Evolutionary conservation across 2,888 invertebrate species (phyloP), one percentile per base, ranked within the genome.

Genomic region (Ganaspis brasiliensis): DNA sequence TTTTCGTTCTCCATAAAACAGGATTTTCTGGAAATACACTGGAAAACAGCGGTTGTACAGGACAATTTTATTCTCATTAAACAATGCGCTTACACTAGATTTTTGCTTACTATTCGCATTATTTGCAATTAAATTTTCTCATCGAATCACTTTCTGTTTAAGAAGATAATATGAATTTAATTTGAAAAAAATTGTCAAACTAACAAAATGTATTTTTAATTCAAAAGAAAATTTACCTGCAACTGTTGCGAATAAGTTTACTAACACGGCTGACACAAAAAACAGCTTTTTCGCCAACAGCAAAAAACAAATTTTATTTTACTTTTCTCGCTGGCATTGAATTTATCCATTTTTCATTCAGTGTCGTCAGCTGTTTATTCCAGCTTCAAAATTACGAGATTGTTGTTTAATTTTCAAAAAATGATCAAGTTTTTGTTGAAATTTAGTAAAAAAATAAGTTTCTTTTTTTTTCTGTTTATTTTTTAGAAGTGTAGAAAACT

Each of bases 31-130:
- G n/a, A 63, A 40, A 19, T 61, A 35, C 19, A 61, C 35, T 5
- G 61, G 61, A 40, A 56, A 67, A 67, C 45, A 67, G 8, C 40
- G 45, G 21, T 67, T 45, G 1, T 16, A 67, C 67, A 67, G 24
- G 67, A 67, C 45, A 67, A 45, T 67, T 16, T 45, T 26, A 14
- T 63, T 19, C 31, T 63, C 24, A 40, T 24, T 63, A 67, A 40
- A 45, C 67, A 67, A 67, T 24, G 45, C 67, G 67, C 67, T 45
- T 67, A 45, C 67, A 45, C 67, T 67, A 67, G 67, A 9, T 24
- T 45, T 24, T 24, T 24, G 67, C 67, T 67, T 67, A 45, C 45
- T 16, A n/a, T 59, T 31, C 26, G 40, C 40, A n/a, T 45, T 45
- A 45, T 21, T 67, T 24, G 21, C 63, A 67, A 67, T 6, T 40